These are phyloP conservation scores for Phaedon cochleariae DNA, from an alignment of 2,888 invertebrate genomes.

Conservation along the genomic window DNA sequence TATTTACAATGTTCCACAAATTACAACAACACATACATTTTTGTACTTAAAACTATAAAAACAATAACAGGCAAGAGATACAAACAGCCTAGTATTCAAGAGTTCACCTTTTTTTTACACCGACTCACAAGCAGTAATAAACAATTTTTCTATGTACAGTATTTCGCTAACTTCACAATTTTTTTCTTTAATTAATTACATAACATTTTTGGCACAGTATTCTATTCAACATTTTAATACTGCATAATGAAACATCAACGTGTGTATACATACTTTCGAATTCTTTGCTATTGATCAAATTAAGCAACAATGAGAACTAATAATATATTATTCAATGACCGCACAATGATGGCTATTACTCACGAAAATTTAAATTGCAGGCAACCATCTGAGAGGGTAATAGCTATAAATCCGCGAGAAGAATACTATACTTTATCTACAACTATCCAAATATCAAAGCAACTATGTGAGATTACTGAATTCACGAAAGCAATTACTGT, in stretches of 20 bases:
- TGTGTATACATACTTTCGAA: not conserved
- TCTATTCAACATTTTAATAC: conserved; percentile 56
- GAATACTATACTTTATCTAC: too few relatives aligned
- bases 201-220: conserved; percentile 58
- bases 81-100: conserved; percentile 59
- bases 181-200: conserved; percentile 25
- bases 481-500: too few relatives aligned
- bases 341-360: too few relatives aligned
- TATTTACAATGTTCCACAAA: conserved; percentile 62
- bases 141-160: conserved; percentile 52
- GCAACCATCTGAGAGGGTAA: too few relatives aligned
- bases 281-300: not conserved
- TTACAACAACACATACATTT: conserved; percentile 63
- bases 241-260: conserved; percentile 27
- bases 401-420: too few relatives aligned
- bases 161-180: conserved; percentile 35
- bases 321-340: too few relatives aligned
- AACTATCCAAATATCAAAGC: too few relatives aligned
- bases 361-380: too few relatives aligned
- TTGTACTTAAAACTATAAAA: conserved; percentile 63
- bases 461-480: too few relatives aligned
- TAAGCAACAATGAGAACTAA: not conserved
- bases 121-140: conserved; percentile 53
- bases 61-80: conserved; percentile 64
- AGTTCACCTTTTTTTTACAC: conserved; percentile 53